Evolutionary conservation across 37 sponge, comb jelly and placozoan species (phyloP), one percentile per base, ranked within the genome.

Genomic region (Chondrilla cf. caribensis): DNA sequence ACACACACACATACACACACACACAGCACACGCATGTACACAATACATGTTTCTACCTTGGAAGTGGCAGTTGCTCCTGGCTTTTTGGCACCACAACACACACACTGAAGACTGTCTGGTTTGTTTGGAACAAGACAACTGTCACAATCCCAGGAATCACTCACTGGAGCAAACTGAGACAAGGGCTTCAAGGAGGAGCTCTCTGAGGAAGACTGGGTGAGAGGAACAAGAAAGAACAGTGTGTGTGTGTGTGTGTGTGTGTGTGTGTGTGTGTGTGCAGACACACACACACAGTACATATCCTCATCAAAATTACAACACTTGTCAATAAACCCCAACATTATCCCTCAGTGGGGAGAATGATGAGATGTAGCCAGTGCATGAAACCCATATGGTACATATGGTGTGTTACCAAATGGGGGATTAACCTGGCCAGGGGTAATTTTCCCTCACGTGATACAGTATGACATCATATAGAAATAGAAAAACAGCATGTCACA

Each of bases 111-210:
- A 15, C 37, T 57, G 14, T 68, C 54, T 0, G 75, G 18, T 42
- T 67, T 65, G 65, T 89, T 89, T 51, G 18, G 64, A 29, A 92
- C 54, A 60, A 93, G 41, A 84, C 93, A 93, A 1, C 78, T 82
- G 71, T 57, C 78, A 83, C 89, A 89, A 15, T 64, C 36, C 89
- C 89, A 92, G 2, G 59, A 3, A 15, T 41, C 83, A 14, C 25
- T 41, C 14, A 81, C 66, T n/a, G 75, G 58, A 43, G 25, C 26
- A 6, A 75, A 8, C 77, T 11, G 44, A 9, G 77, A 2, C 25
- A 38, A 38, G n/a, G 25, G 44, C 51, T 40, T 47, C 40, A 25
- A 18, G 29, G 64, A 26, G 6, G 64, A 22, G 40, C 38, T 3
- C 41, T n/a, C 38, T 2, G 76, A 43, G 0, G 41, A 42, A 22